Conservation (phyloP, 1,140 invertebrate species). For the Halesus radiatus region DNA sequence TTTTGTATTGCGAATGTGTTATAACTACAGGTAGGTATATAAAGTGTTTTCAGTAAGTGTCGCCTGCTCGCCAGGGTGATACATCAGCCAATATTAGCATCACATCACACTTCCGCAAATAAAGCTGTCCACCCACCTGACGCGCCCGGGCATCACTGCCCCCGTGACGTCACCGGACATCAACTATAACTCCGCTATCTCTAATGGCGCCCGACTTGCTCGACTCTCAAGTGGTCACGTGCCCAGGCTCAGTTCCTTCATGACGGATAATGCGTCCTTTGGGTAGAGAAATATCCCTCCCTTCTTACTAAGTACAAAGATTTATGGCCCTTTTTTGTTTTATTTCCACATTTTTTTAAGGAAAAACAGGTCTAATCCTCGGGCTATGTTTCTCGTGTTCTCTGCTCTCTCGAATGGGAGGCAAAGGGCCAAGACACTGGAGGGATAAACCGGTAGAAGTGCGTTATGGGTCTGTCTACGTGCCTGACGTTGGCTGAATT, state of each 20-base stretch:
- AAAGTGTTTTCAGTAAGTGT: too few species aligned
- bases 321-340: constrained; percentile 43
- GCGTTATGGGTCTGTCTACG: too few species aligned
- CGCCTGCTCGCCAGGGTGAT: too few species aligned
- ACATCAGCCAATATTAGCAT: constrained; percentile 1
- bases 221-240: constrained; percentile 43
- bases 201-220: constrained; percentile 8
- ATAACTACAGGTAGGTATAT: too few species aligned
- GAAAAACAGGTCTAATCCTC: constrained; percentile 20
- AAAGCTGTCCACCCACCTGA: constrained; percentile 13
- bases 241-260: constrained; percentile 31
- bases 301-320: constrained; percentile 1
- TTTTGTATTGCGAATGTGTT: too few species aligned
- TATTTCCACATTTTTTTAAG: constrained; percentile 44
- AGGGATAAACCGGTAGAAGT: too few species aligned
- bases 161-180: constrained; percentile 16
- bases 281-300: constrained; percentile 18
- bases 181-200: constrained; percentile 2
- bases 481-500: too few species aligned
- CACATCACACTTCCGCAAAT: neutral
- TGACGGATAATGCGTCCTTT: constrained; percentile 20
- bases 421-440: neutral
- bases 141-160: neutral
- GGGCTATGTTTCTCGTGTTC: constrained; percentile 28
- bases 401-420: neutral